Evolutionary conservation across 2,888 invertebrate genomes (phyloP).

Genomic region (Athalia circularis): DNA sequence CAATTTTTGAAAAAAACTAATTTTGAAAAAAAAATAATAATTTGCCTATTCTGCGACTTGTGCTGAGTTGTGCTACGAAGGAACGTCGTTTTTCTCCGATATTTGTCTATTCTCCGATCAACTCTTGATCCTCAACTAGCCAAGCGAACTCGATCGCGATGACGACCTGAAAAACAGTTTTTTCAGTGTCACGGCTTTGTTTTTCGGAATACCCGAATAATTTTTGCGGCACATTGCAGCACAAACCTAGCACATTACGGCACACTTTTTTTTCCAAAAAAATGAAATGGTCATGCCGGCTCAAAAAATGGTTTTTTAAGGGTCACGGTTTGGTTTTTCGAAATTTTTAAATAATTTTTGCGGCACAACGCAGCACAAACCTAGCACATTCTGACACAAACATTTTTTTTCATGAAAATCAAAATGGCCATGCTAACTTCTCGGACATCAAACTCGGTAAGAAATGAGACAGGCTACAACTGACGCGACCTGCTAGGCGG

Average conservation of each 20-base stretch:
- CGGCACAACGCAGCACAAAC: constrained; percentile 14
- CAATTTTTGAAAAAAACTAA: neutral
- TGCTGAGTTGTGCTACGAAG: too few species aligned
- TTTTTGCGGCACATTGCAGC: constrained; percentile 15
- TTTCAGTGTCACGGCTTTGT: neutral
- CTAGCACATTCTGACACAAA: constrained; percentile 14
- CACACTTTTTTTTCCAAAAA: neutral
- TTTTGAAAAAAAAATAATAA: neutral
- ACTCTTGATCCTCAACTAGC: too few species aligned
- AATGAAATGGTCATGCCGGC: constrained; percentile 24
- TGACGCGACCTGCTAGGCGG: too few species aligned
- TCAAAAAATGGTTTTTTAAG: constrained; percentile 9
- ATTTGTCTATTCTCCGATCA: too few species aligned
- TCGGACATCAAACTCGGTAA: constrained; percentile 17
- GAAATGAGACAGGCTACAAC: too few species aligned
- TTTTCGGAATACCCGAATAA: constrained; percentile 8
- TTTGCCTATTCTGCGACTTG: neutral
- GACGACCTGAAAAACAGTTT: constrained; percentile 1
- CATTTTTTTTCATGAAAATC: neutral
- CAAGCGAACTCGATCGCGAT: too few species aligned
- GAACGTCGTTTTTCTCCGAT: too few species aligned
- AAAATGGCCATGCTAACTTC: constrained; percentile 22
- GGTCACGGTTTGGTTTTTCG: neutral
- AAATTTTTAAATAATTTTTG: neutral
- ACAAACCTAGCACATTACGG: constrained; percentile 16